phyloP scores from a whole-genome alignment of 2,888 invertebrate species.

The Euplexia lucipara region DNA sequence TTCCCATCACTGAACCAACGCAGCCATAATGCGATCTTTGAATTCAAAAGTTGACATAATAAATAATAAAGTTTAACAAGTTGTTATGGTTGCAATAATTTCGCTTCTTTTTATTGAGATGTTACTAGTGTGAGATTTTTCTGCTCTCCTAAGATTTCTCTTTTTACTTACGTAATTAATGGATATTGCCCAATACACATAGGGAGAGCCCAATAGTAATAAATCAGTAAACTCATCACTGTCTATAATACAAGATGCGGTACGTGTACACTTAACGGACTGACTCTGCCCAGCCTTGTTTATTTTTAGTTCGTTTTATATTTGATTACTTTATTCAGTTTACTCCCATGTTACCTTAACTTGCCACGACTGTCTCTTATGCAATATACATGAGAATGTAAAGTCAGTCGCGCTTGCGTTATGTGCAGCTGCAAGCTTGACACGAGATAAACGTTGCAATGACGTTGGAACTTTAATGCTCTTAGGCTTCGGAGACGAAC shows the following conservation, averaged over 20 bases:
- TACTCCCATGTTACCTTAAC: neutral
- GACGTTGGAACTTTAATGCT: slow-evolving; percentile 2
- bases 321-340: neutral
- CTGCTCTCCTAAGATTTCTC: too few species aligned
- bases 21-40: too few species aligned
- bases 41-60: too few species aligned
- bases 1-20: too few species aligned
- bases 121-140: too few species aligned
- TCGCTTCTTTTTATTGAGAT: too few species aligned
- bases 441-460: slow-evolving; percentile 15
- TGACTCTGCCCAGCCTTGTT: neutral
- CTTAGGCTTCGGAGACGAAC: slow-evolving; percentile 3
- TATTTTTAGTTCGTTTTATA: slow-evolving; percentile 1
- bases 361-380: neutral
- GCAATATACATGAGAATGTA: slow-evolving; percentile 22
- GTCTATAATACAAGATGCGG: neutral
- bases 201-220: neutral
- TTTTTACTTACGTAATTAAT: too few species aligned
- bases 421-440: slow-evolving; percentile 29
- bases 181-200: too few species aligned
- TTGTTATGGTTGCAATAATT: too few species aligned
- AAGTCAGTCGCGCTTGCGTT: slow-evolving; percentile 3
- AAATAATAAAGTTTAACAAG: too few species aligned
- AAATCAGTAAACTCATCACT: neutral
- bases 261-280: neutral